Base-by-base conservation (phyloP, 2,888 invertebrate species). In the Hyles lineata region DNA sequence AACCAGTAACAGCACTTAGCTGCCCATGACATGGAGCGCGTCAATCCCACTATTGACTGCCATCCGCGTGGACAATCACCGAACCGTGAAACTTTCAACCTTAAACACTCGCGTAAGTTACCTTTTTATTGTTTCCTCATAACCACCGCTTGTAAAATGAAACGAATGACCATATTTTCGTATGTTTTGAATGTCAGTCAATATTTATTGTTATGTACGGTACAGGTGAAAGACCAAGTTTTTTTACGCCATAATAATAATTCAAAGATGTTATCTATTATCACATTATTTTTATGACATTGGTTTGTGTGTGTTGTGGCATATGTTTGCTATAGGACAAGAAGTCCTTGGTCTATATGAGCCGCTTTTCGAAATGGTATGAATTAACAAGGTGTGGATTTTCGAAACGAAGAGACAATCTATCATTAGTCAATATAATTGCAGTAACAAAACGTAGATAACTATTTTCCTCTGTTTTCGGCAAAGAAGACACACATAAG, bases 1-100 rank as follows among this genome's bases (percentile, higher is more conserved):
- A 83, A 84, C 86, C 80, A 84, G 89, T 85, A 87, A 85, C 77
- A 84, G 84, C 90, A 90, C 91, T 92, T 89, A 89, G 81, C 80
- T 78, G 80, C 75, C 78, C 80, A 70, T 77, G 76, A 80, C 77
- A 76, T 74, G 74, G 63, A 76, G 73, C 63, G 69, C 73, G 75
- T 74, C 76, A 75, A 73, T 77, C 77, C 72, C 63, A 75, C 76
- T 74, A 74, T 77, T 75, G 60, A 72, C 55, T 55, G 35, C 58
- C 52, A 70, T 67, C 67, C 70, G 58, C 32, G 23, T 29, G 58
- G 52, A 70, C 58, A 70, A 58, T 58, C 70, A 58, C 55, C 67
- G 43, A 23, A 67, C 50, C 67, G 67, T 67, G 23, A 60, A 67
- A 43, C 67, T 50, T 43, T 50, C 23, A 23, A 67, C 50, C 50